Evolutionary conservation across 2,797 vertebrate species (phyloP).

Genomic region (Ambastaia sidthimunki): DNA sequence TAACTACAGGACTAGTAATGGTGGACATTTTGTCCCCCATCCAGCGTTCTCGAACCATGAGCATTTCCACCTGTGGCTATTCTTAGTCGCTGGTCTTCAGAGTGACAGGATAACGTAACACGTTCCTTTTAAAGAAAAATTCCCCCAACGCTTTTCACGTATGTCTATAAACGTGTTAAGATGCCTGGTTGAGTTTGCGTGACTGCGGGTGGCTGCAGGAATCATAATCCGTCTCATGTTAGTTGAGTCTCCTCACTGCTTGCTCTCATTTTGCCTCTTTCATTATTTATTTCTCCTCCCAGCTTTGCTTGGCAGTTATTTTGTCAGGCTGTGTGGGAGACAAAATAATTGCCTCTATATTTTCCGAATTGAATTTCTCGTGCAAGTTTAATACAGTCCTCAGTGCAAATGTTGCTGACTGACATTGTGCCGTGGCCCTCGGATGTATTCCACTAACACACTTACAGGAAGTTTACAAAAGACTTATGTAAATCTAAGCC

Average conservation of each 20-base stretch:
- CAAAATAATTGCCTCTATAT: constrained; percentile 85
- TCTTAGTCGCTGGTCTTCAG: not conserved
- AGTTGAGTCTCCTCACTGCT: constrained; percentile 38
- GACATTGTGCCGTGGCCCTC: constrained; percentile 51
- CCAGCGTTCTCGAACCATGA: too few species aligned
- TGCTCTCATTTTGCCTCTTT: constrained; percentile 51
- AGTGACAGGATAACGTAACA: not conserved
- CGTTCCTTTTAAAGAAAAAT: not conserved
- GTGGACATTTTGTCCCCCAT: not conserved
- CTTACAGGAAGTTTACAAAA: constrained; percentile 34
- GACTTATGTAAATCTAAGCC: constrained; percentile 21
- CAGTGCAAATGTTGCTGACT: constrained; percentile 71
- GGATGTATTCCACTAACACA: constrained; percentile 47
- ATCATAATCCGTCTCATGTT: constrained; percentile 23
- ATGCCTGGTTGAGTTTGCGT: constrained; percentile 37
- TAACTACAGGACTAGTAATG: not conserved
- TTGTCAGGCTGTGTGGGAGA: constrained; percentile 78
- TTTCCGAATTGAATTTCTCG: constrained; percentile 81
- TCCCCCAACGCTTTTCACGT: not conserved
- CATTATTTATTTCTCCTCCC: constrained; percentile 60
- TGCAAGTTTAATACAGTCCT: constrained; percentile 77
- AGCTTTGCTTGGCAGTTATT: constrained; percentile 70
- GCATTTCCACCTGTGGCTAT: not conserved
- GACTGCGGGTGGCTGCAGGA: constrained; percentile 1
- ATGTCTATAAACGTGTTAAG: constrained; percentile 36